Evolutionary conservation across 2,888 invertebrate species (phyloP).

Genomic region (Dysmachus trigonus): DNA sequence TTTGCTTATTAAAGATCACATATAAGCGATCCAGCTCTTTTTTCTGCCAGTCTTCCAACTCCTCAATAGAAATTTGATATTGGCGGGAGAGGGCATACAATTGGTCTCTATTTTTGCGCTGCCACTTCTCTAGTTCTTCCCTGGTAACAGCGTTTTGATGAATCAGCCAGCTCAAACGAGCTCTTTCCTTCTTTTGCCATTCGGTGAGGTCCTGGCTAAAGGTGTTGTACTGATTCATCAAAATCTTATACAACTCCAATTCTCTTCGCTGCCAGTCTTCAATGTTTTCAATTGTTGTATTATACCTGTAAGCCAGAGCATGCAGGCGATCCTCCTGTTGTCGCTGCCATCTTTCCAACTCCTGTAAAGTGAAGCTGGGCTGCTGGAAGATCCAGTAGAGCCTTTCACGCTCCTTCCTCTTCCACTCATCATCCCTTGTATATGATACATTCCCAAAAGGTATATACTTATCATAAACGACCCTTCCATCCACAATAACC

Average conservation of each 20-base stretch:
- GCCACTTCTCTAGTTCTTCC: conserved; percentile 61
- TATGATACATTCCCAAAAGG: conserved; percentile 58
- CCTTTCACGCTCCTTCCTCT: conserved; percentile 60
- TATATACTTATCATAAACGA: conserved; percentile 57
- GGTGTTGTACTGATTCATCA: conserved; percentile 57
- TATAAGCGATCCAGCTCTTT: conserved; percentile 59
- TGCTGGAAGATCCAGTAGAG: conserved; percentile 59
- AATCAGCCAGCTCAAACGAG: conserved; percentile 61
- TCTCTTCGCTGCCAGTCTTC: conserved; percentile 60
- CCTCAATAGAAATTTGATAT: conserved; percentile 56
- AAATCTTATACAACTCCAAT: conserved; percentile 55
- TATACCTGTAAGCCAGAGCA: conserved; percentile 56
- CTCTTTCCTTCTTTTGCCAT: conserved; percentile 59
- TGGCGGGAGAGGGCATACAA: conserved; percentile 54
- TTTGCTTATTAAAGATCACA: conserved; percentile 56
- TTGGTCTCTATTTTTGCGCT: conserved; percentile 56
- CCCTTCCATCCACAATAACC: conserved; percentile 59
- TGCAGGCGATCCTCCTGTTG: conserved; percentile 60
- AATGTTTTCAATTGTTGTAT: conserved; percentile 56
- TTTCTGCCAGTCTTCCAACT: conserved; percentile 59
- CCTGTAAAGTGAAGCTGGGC: conserved; percentile 53
- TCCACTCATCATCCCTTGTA: conserved; percentile 58
- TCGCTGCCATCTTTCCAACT: conserved; percentile 59
- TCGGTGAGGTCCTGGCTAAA: conserved; percentile 54
- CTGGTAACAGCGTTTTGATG: conserved; percentile 59